Conservation (phyloP, 2,888 invertebrate genomes). For the Parelbella ahira region DNA sequence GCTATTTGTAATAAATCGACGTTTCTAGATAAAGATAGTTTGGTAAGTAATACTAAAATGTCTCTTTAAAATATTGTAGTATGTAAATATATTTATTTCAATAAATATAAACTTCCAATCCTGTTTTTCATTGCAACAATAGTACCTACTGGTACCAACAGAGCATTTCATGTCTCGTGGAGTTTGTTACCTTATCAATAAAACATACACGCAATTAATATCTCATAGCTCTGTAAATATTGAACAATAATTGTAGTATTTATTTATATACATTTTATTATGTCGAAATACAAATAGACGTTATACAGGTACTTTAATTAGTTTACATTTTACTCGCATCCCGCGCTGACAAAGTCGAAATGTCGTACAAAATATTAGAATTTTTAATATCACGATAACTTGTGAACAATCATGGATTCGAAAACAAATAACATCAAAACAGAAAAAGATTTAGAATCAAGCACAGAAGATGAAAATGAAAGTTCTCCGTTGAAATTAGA, state of each 20-base stretch:
- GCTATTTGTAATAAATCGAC: too few species aligned
- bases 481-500: slow-evolving; percentile 47
- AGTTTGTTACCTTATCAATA: slow-evolving; percentile 41
- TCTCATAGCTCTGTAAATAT: slow-evolving; percentile 50
- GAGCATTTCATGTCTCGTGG: too few species aligned
- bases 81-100: slow-evolving; percentile 9
- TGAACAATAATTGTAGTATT: slow-evolving; percentile 36
- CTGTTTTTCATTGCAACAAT: slow-evolving; percentile 14
- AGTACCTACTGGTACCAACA: too few species aligned
- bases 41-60: slow-evolving; percentile 15
- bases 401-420: slow-evolving; percentile 2
- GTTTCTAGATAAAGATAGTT: slow-evolving; percentile 14
- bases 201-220: slow-evolving; percentile 26
- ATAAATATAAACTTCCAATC: slow-evolving; percentile 1
- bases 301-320: slow-evolving; percentile 39
- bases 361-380: not conserved
- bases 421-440: slow-evolving; percentile 24
- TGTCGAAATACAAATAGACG: slow-evolving; percentile 34
- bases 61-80: slow-evolving; percentile 11
- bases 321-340: slow-evolving; percentile 29
- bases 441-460: slow-evolving; percentile 34
- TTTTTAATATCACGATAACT: slow-evolving; percentile 1
- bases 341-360: slow-evolving; percentile 6
- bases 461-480: slow-evolving; percentile 38
- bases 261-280: slow-evolving; percentile 19